phyloP scores from a whole-genome alignment of 2,797 vertebrate species.

The Lateolabrax maculatus region DNA sequence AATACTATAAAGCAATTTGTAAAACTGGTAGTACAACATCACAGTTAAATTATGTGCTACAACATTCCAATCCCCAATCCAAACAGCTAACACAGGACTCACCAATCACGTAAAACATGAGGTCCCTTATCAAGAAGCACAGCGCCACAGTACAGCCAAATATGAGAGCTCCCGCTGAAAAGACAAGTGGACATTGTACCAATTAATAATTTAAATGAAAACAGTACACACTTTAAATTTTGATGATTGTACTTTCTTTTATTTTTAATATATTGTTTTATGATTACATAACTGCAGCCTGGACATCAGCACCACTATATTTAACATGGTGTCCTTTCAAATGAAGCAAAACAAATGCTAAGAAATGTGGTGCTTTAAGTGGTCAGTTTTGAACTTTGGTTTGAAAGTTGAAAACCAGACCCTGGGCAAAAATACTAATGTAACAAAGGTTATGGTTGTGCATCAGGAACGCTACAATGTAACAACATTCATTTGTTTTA shows the following conservation, averaged over 20 bases:
- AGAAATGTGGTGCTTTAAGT: background rate
- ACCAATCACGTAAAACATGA: conserved; percentile 99
- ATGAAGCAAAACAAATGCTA: conserved; percentile 20
- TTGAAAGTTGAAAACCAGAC: background rate
- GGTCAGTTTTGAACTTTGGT: background rate
- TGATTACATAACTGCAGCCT: background rate
- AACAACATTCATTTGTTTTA: conserved; percentile 2
- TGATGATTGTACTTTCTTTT: background rate
- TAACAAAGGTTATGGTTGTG: background rate
- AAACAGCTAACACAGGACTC: conserved; percentile 80
- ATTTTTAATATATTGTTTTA: background rate
- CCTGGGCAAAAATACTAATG: background rate
- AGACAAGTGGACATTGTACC: conserved; percentile 54
- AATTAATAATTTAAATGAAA: conserved; percentile 1
- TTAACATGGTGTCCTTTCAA: background rate
- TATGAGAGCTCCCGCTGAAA: conserved; percentile 94
- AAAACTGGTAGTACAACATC: background rate
- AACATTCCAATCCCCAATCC: too few relatives aligned
- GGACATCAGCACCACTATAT: background rate
- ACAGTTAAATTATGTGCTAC: background rate
- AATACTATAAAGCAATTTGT: background rate
- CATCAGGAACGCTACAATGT: conserved; percentile 3
- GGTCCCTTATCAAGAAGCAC: conserved; percentile 96
- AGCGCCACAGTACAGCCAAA: conserved; percentile 92
- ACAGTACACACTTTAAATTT: background rate